Conservation (phyloP, 2,888 invertebrate species). For the Drosophila neotestacea region DNA sequence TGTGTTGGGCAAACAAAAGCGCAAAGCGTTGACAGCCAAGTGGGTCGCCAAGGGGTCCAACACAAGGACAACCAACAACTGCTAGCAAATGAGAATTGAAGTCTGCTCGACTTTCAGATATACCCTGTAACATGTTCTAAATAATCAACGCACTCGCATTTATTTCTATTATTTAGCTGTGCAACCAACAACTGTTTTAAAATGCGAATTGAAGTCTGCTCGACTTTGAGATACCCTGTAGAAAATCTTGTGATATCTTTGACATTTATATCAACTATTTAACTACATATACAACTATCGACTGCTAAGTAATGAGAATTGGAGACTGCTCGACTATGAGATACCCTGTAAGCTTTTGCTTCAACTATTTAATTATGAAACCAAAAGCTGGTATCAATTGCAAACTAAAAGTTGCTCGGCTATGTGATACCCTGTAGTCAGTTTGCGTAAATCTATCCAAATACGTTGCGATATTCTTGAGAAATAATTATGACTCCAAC, state of each 20-base stretch:
- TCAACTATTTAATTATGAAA: too few relatives aligned
- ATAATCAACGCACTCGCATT: not conserved
- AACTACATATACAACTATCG: not conserved
- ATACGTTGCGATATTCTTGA: too few relatives aligned
- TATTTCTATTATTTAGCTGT: not conserved
- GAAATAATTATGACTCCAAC: too few relatives aligned
- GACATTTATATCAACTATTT: not conserved
- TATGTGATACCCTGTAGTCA: too few relatives aligned
- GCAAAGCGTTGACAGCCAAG: conserved; percentile 73
- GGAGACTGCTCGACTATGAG: conserved; percentile 1
- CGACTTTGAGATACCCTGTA: not conserved
- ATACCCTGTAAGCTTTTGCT: not conserved
- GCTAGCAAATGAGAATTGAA: not conserved
- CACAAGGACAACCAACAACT: conserved; percentile 15
- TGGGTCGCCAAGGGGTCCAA: conserved; percentile 26
- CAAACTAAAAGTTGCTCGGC: too few relatives aligned
- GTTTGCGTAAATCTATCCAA: too few relatives aligned
- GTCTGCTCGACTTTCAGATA: conserved; percentile 7
- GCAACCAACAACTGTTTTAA: not conserved
- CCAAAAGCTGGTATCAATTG: too few relatives aligned
- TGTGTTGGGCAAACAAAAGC: conserved; percentile 75
- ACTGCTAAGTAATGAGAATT: not conserved
- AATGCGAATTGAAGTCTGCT: not conserved
- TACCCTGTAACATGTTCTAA: not conserved
- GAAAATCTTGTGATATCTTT: too few relatives aligned